These are phyloP conservation scores for Ischnura elegans DNA, from an alignment of 2,888 invertebrate species.

Conservation along the genomic window DNA sequence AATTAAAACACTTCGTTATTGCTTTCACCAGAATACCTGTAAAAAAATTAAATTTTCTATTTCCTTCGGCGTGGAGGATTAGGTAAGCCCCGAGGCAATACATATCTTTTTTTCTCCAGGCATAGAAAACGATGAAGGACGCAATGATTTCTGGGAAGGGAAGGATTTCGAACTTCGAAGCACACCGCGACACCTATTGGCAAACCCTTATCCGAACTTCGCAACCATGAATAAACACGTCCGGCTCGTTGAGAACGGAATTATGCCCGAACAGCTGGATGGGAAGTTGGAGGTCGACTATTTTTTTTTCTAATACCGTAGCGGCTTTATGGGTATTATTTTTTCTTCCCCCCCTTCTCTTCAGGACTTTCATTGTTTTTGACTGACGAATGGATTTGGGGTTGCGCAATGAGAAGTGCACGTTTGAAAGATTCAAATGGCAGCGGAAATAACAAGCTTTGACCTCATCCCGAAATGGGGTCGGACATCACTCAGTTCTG, in stretches of 20 bases:
- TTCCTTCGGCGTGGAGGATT: too few relatives aligned
- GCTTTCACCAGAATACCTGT: too few relatives aligned
- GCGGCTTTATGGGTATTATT: not conserved
- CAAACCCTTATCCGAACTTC: not conserved
- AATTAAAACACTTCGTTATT: too few relatives aligned
- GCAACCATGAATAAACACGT: conserved; percentile 17
- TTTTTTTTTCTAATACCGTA: not conserved
- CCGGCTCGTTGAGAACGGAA: not conserved
- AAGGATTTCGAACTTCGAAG: not conserved
- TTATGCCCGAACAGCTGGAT: not conserved
- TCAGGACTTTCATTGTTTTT: conserved; percentile 34
- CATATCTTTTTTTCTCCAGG: too few relatives aligned
- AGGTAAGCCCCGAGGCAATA: too few relatives aligned
- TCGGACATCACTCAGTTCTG: conserved; percentile 47
- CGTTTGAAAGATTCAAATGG: conserved; percentile 30
- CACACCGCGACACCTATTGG: not conserved
- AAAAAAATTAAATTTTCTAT: too few relatives aligned
- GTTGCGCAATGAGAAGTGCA: conserved; percentile 28
- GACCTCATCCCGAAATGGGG: conserved; percentile 54
- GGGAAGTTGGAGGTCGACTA: conserved; percentile 6
- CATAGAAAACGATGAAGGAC: not conserved
- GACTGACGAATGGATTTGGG: conserved; percentile 22
- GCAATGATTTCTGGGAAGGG: not conserved
- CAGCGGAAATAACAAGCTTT: conserved; percentile 47
- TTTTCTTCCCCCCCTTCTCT: not conserved